phyloP scores from a whole-genome alignment of 2,888 invertebrate species.

The Cosmia pyralina region DNA sequence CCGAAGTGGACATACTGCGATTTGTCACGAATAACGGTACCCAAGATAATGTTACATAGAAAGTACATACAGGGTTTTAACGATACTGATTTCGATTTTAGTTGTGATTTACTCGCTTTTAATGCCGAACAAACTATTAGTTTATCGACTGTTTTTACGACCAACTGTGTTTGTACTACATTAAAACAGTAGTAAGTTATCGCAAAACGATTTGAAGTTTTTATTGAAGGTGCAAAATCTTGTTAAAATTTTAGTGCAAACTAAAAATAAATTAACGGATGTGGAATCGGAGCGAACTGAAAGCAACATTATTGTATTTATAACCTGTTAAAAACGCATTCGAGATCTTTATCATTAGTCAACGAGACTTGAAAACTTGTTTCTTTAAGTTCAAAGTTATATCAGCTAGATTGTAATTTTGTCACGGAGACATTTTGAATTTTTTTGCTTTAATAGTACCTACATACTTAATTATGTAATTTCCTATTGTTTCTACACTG shows the following conservation, averaged over 20 bases:
- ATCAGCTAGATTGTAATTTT: conserved; percentile 12
- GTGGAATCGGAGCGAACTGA: conserved; percentile 32
- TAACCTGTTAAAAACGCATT: conserved; percentile 36
- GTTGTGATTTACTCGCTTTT: conserved; percentile 32
- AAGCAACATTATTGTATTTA: conserved; percentile 54
- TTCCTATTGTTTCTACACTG: neutral
- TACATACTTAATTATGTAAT: neutral
- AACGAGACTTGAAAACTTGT: conserved; percentile 21
- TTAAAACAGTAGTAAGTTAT: conserved; percentile 38
- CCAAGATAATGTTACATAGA: conserved; percentile 17
- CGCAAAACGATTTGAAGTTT: conserved; percentile 16
- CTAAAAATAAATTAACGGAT: conserved; percentile 58
- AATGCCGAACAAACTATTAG: conserved; percentile 22
- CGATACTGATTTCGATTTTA: conserved; percentile 29
- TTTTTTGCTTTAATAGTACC: too few species aligned
- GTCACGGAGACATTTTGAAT: conserved; percentile 6
- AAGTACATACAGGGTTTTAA: conserved; percentile 24
- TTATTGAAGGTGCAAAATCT: conserved; percentile 38
- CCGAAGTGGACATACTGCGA: conserved; percentile 11
- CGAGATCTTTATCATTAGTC: conserved; percentile 28
- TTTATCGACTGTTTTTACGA: conserved; percentile 34
- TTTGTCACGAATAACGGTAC: conserved; percentile 40
- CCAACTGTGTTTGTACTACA: conserved; percentile 25
- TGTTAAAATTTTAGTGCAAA: conserved; percentile 44
- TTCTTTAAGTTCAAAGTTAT: conserved; percentile 2